Conservation (phyloP, 2,888 invertebrate genomes). For the Protophormia terraenovae region DNA sequence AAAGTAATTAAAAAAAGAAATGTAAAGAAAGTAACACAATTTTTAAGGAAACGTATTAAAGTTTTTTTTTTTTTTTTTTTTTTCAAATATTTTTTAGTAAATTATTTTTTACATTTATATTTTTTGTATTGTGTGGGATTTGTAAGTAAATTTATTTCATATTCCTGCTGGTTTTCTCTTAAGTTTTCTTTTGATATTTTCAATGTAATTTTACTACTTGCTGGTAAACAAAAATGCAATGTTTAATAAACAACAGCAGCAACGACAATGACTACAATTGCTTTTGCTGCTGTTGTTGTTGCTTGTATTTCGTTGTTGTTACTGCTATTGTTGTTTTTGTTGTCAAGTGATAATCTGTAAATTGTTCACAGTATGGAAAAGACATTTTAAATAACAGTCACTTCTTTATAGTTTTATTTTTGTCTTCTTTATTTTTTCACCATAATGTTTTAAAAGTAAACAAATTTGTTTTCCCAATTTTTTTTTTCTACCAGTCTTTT, state of each 20-base stretch:
- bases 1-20: background rate
- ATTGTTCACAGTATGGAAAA: constrained; percentile 68
- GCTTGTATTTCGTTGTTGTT: no score
- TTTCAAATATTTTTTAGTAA: background rate
- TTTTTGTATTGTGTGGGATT: background rate
- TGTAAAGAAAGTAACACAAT: constrained; percentile 14
- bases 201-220: constrained; percentile 20
- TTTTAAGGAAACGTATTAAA: background rate
- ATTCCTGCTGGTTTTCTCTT: background rate
- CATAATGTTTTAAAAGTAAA: constrained; percentile 27
- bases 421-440: background rate
- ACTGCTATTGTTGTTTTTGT: constrained; percentile 38
- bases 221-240: constrained; percentile 18
- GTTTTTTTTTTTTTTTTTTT: background rate
- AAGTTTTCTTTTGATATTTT: background rate
- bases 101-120: background rate
- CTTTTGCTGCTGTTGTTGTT: constrained; percentile 23
- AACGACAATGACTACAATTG: constrained; percentile 1
- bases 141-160: background rate
- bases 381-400: constrained; percentile 62
- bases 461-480: constrained; percentile 27
- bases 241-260: background rate
- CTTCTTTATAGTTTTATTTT: constrained; percentile 12
- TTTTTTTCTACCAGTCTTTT: background rate
- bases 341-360: constrained; percentile 69